phyloP scores from a whole-genome alignment of 2,113 vertebrate species.

The Trematocara stigmaticum region DNA sequence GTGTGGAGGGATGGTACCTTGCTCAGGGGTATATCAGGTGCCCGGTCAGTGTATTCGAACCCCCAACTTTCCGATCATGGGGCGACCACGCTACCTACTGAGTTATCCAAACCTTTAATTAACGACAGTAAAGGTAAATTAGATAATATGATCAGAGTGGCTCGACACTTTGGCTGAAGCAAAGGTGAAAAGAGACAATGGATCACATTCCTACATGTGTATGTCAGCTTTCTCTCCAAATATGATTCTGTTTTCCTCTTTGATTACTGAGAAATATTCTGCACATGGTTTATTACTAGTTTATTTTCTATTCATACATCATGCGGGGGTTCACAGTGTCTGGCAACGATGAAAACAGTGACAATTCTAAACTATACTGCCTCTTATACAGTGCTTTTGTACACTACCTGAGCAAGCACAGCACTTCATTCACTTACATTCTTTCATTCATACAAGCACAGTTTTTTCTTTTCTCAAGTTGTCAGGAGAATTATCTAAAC shows the following conservation, averaged over 20 bases:
- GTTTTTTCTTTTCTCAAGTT: not conserved
- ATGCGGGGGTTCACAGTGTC: not conserved
- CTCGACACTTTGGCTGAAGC: constrained; percentile 10
- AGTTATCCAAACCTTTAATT: not conserved
- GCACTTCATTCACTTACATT: not conserved
- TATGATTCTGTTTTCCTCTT: not conserved
- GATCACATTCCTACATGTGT: not conserved
- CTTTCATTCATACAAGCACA: not conserved
- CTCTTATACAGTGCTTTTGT: not conserved
- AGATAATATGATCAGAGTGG: constrained; percentile 17
- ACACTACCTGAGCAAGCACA: not conserved
- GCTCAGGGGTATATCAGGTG: not conserved
- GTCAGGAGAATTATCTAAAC: too few relatives aligned
- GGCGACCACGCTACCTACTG: not conserved
- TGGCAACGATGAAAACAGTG: not conserved
- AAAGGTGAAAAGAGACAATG: not conserved
- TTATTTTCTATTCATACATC: not conserved
- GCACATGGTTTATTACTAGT: not conserved
- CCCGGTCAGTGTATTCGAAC: not conserved
- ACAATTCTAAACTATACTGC: not conserved
- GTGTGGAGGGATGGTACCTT: not conserved
- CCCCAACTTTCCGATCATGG: not conserved
- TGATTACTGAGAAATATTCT: not conserved
- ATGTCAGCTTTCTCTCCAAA: not conserved
- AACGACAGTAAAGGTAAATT: not conserved